Conservation (phyloP, 2,888 invertebrate species). For the Tinea pellionella region DNA sequence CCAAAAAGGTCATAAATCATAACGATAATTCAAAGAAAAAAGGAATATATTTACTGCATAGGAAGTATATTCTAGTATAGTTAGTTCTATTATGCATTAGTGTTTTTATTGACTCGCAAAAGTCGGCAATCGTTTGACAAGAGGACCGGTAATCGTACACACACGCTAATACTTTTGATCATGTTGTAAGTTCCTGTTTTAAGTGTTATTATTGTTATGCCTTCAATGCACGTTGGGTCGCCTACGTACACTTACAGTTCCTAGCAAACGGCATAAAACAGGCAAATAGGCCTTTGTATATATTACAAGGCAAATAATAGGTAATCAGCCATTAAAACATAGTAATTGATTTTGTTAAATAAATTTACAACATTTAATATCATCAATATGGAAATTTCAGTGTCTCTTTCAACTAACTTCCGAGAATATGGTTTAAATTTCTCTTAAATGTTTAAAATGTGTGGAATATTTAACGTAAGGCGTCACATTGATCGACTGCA, state of each 20-base stretch:
- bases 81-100: not conserved
- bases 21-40: not conserved
- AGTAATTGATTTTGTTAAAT: too few species aligned
- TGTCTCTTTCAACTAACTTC: not conserved
- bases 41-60: not conserved
- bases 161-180: not conserved
- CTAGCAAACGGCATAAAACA: too few species aligned
- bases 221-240: too few species aligned
- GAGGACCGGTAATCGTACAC: not conserved
- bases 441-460: conserved; percentile 5
- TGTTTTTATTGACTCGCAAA: not conserved
- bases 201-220: too few species aligned
- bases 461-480: not conserved
- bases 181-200: not conserved
- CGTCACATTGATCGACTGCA: not conserved
- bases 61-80: not conserved
- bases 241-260: too few species aligned
- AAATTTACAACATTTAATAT: too few species aligned
- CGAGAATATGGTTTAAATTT: conserved; percentile 1
- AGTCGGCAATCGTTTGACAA: not conserved
- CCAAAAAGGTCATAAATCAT: too few species aligned
- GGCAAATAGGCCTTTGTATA: too few species aligned
- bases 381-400: not conserved
- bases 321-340: too few species aligned
- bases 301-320: too few species aligned